These are phyloP conservation scores for Corythornis vintsioides DNA, from an alignment of 2,113 vertebrate genomes.

Conservation along the genomic window DNA sequence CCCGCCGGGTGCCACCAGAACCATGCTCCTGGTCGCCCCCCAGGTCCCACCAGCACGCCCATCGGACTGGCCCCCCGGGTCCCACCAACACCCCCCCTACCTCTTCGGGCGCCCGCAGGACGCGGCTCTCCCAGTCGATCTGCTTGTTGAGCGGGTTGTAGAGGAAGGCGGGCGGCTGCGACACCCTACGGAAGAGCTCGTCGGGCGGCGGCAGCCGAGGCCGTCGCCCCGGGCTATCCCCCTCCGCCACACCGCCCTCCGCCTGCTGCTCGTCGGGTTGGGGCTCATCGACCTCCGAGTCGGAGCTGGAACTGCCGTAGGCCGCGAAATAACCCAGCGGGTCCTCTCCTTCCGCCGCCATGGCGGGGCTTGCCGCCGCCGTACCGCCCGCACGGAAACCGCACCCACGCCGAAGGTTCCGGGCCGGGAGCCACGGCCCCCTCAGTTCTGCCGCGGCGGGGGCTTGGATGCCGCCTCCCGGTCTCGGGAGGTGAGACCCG, in stretches of 20 bases:
- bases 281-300: slow-evolving; percentile 59
- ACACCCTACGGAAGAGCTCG: slow-evolving; percentile 89
- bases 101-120: slow-evolving; percentile 91
- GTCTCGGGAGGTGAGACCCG: neutral
- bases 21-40: too few species aligned
- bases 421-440: neutral
- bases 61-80: neutral
- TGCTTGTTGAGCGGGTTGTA: slow-evolving; percentile 90
- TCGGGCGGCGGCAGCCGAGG: slow-evolving; percentile 82
- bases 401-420: neutral
- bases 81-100: neutral
- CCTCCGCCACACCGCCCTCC: neutral
- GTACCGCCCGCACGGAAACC: slow-evolving; percentile 18
- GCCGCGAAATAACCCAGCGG: slow-evolving; percentile 88
- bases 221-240: slow-evolving; percentile 27
- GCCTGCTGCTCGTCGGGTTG: neutral
- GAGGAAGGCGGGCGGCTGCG: slow-evolving; percentile 89
- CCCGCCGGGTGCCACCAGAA: neutral
- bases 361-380: slow-evolving; percentile 41
- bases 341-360: slow-evolving; percentile 81
- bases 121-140: slow-evolving; percentile 93
- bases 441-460: too few species aligned
- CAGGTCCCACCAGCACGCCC: neutral
- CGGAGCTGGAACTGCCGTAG: slow-evolving; percentile 80
- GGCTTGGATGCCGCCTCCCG: neutral